Conservation (phyloP, 2,888 invertebrate species). For the Orchestes rusci region DNA sequence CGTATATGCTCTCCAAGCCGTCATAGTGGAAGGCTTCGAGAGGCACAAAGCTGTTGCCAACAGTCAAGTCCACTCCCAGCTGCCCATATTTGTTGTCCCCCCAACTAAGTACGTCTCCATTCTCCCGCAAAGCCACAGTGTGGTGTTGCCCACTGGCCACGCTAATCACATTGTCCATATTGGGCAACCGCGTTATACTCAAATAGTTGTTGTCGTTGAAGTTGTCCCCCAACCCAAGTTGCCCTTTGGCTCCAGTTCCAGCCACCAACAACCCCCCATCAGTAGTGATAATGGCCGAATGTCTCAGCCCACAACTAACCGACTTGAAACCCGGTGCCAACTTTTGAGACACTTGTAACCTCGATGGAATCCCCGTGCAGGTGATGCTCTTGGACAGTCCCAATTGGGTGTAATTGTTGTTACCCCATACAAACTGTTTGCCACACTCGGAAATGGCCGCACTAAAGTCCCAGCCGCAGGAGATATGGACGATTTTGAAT, state of each 20-base stretch:
- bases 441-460: constrained; percentile 64
- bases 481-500: constrained; percentile 53
- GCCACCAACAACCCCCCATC: constrained; percentile 56
- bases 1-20: constrained; percentile 51
- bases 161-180: constrained; percentile 51
- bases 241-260: constrained; percentile 62
- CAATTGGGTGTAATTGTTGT: constrained; percentile 70
- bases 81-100: constrained; percentile 84
- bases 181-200: constrained; percentile 49
- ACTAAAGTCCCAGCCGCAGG: constrained; percentile 79
- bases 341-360: constrained; percentile 42
- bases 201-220: constrained; percentile 43
- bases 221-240: constrained; percentile 53
- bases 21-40: constrained; percentile 52
- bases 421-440: constrained; percentile 74
- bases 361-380: constrained; percentile 42
- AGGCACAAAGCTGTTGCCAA: constrained; percentile 49
- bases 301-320: constrained; percentile 63
- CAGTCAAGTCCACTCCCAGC: constrained; percentile 52
- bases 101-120: constrained; percentile 62
- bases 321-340: constrained; percentile 48
- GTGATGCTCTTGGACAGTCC: constrained; percentile 50
- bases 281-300: constrained; percentile 57
- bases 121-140: constrained; percentile 52
- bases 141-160: constrained; percentile 79